Base-by-base conservation (phyloP, 2,888 invertebrate species). In the Ophion ellenae region DNA sequence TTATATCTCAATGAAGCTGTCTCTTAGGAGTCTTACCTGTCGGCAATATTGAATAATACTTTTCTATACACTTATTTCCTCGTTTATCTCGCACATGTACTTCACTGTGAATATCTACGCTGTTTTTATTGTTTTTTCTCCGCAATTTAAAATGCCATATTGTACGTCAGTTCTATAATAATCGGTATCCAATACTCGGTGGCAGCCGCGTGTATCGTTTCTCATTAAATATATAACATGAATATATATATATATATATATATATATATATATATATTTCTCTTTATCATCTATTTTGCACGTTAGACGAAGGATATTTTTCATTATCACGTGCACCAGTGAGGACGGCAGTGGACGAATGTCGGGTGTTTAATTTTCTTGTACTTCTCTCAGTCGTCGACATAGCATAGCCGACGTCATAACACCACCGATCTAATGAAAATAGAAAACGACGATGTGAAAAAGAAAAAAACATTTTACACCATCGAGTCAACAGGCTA, bases 331-430 rank as follows among this genome's bases (percentile, higher is more conserved):
- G 75, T 59, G 71, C 79, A 71, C 69, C 67, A 77, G 36, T 53
- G 45, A 78, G 87, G 85, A 86, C 86, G 87, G 87, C 86, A 85
- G 83, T 85, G 80, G 77, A 78, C 69, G 40, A 71, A 63, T 47
- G 11, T 61, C 61, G 24, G 10, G 57, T 81, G n/a, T 81, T 80
- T 66, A 83, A 69, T 91, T 88, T 81, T 87, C 86, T 67, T 89
- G 90, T 89, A 89, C 89, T 73, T 92, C 90, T 83, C 92, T 88
- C 80, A 92, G 89, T 32, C 89, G 90, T 74, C 91, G 90, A 81
- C 91, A 93, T 40, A 93, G 89, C 78, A 92, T 90, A n/a, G 91
- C 91, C 53, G 93, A 92, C 4, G 91, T 89, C 78, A 92, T 88
- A 86, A 93, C 92, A 6, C 92, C 92, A 77, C 91, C 88, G 11